phyloP scores from a whole-genome alignment of 2,888 invertebrate species.

The Philereme transversata region DNA sequence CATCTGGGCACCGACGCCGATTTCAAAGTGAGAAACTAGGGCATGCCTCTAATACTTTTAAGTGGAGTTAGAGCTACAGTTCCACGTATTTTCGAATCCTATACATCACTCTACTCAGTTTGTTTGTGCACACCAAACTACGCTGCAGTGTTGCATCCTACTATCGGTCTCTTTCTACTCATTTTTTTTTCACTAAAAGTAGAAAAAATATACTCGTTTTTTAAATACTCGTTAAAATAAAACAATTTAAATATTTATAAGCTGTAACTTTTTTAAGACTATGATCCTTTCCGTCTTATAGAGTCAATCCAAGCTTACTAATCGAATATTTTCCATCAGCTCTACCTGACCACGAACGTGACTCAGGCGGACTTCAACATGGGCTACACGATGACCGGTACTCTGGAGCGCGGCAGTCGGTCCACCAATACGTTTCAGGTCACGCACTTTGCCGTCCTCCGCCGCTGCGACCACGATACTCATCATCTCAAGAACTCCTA shows the following conservation, averaged over 20 bases:
- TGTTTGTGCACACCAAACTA: too few species aligned
- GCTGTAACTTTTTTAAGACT: too few species aligned
- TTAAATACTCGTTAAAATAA: too few species aligned
- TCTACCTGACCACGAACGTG: slow-evolving; percentile 93
- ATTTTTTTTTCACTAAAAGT: too few species aligned
- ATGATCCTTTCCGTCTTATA: too few species aligned
- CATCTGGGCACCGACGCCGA: slow-evolving; percentile 88
- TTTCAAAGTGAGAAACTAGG: slow-evolving; percentile 85
- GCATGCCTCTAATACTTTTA: slow-evolving; percentile 7
- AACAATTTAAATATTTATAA: too few species aligned
- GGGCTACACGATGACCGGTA: slow-evolving; percentile 95
- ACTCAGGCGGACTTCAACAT: slow-evolving; percentile 94
- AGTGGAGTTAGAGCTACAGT: not conserved
- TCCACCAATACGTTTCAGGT: slow-evolving; percentile 91
- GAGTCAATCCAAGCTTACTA: too few species aligned
- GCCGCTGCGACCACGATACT: slow-evolving; percentile 89
- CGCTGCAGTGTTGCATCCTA: too few species aligned
- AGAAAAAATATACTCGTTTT: too few species aligned
- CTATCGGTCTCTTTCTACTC: too few species aligned
- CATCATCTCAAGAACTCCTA: slow-evolving; percentile 76
- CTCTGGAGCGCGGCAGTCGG: slow-evolving; percentile 90
- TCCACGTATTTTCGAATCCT: too few species aligned
- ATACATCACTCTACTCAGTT: too few species aligned
- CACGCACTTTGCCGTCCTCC: slow-evolving; percentile 94
- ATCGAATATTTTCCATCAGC: slow-evolving; percentile 58